phyloP scores from a whole-genome alignment of 2,797 vertebrate genomes.

The Dermochelys coriacea region DNA sequence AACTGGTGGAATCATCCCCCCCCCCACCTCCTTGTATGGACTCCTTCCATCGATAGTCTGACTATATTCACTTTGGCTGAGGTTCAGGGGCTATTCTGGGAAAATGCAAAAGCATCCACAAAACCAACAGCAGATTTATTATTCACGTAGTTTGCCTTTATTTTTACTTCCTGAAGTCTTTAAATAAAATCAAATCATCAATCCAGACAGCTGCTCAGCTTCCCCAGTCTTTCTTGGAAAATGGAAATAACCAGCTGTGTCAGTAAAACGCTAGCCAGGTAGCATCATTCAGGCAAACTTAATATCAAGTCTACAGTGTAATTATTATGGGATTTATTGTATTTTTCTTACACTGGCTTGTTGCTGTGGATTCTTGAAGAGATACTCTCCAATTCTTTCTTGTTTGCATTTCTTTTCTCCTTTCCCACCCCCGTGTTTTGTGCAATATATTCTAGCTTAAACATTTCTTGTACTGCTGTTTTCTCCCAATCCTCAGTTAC shows the following conservation, averaged over 20 bases:
- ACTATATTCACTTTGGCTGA: background rate
- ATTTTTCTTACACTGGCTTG: slow-evolving; percentile 26
- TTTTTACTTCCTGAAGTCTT: slow-evolving; percentile 60
- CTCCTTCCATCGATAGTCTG: background rate
- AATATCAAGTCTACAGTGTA: slow-evolving; percentile 48
- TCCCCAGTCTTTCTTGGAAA: slow-evolving; percentile 19
- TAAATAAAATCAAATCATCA: slow-evolving; percentile 18
- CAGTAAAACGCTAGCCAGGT: slow-evolving; percentile 58
- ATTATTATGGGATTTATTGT: slow-evolving; percentile 49
- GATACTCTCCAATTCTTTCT: background rate
- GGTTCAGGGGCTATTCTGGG: background rate
- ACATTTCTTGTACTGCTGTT: background rate
- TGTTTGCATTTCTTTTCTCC: background rate
- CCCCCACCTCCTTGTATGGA: background rate
- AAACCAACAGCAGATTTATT: background rate
- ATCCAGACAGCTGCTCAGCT: slow-evolving; percentile 47
- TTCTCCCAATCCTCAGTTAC: background rate
- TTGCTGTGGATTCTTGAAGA: slow-evolving; percentile 19
- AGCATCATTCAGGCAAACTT: slow-evolving; percentile 55
- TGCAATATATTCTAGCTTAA: background rate
- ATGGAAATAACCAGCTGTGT: slow-evolving; percentile 44
- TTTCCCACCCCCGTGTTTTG: background rate
- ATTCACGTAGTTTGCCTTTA: slow-evolving; percentile 28
- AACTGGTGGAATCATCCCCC: background rate
- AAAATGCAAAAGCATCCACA: slow-evolving; percentile 21